Evolutionary conservation across 2,797 vertebrate species (phyloP), one percentile per base, ranked within the genome.

Genomic region (Gymnoscopelus microlampas): DNA sequence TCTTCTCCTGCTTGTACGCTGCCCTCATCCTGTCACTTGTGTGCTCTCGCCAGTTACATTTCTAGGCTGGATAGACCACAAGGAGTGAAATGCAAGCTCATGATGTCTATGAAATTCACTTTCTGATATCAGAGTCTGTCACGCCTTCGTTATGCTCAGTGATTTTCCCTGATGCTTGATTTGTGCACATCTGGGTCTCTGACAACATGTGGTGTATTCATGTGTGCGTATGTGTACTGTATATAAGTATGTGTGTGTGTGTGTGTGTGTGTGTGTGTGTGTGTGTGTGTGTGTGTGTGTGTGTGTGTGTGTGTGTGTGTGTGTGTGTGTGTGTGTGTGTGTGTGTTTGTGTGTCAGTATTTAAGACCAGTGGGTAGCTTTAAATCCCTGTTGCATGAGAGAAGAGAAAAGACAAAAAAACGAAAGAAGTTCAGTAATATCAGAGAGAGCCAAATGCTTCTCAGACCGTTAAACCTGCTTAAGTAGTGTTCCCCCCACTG

Each of bases 331-430:
- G 13, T 53, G 54, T 70, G 24, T 35, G 49, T 59, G 26, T 53
- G 14, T 56, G 14, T 63, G 50, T 13, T 2, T 19, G 55, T 67
- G 64, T 73, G 24, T 35, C 64, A 80, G 70, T 81, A 78, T 89
- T 87, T 86, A 86, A 85, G 83, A 87, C 82, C 80, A 69, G n/a
- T 83, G 83, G 76, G 83, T 82, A 60, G 61, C 58, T 26, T 65
- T 63, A 71, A 82, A 55, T 85, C 87, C 78, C 82, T 10, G 49
- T 85, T 82, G 82, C 82, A 78, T 85, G 82, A 48, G 53, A 90
- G 68, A 54, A 24, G 24, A 77, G 51, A 80, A 44, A 77, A 80
- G 79, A 70, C 71, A 69, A 82, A 66, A 80, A 74, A 83, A 66
- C 39, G 49, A 68, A 60, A 32, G 67, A 79, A 51, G 24, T 75